Evolutionary conservation across 2,797 vertebrate genomes (phyloP).

Genomic region (Danio aesculapii): DNA sequence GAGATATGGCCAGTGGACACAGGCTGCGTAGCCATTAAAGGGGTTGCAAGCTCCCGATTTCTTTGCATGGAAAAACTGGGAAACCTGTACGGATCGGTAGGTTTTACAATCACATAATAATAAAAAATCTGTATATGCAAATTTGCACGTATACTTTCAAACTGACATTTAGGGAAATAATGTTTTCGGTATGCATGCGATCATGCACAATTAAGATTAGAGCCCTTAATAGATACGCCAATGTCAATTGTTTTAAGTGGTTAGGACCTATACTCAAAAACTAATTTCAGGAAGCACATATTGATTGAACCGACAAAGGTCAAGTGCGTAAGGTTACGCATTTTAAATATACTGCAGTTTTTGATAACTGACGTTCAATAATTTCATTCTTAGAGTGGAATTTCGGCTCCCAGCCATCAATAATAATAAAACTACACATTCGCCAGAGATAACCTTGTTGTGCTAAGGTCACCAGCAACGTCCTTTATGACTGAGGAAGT

Average conservation of each 20-base stretch:
- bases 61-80: constrained; percentile 89
- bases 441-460: constrained; percentile 22
- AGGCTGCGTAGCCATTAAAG: constrained; percentile 90
- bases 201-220: not conserved
- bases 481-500: constrained; percentile 29
- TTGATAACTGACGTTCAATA: not conserved
- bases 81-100: constrained; percentile 87
- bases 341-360: not conserved
- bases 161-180: not conserved
- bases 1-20: constrained; percentile 88
- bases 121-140: not conserved
- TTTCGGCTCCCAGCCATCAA: constrained; percentile 11
- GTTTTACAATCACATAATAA: constrained; percentile 48
- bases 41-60: constrained; percentile 83
- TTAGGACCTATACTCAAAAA: no score
- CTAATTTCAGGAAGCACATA: not conserved
- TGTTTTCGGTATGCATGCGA: not conserved
- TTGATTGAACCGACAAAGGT: not conserved
- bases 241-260: no score
- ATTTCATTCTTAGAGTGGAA: constrained; percentile 5
- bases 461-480: constrained; percentile 9
- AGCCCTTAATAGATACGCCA: not conserved
- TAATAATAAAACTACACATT: constrained; percentile 25
- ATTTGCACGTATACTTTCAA: not conserved
- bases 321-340: not conserved